Base-by-base conservation (phyloP, 1,140 invertebrate species). In the Bombus huntii region DNA sequence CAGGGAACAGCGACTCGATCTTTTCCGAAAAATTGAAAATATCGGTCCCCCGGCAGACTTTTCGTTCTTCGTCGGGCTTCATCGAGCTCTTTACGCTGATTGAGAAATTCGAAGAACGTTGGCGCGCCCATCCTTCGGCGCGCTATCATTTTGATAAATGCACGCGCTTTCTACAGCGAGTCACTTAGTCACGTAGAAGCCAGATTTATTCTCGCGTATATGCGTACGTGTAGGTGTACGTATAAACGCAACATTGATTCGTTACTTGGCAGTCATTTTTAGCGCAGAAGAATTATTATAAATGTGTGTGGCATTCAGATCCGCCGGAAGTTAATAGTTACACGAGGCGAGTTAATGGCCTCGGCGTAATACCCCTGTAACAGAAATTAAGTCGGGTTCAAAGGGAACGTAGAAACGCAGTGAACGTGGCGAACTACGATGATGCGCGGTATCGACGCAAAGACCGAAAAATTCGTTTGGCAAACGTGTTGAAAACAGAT, bases 321-420 rank as follows among this genome's bases (percentile, higher is more conserved):
- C 65, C 37, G 28, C 13, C 6, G 34, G 22, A 47, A 68, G 37
- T 47, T 57, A 31, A 66, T 81, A 72, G 47, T 71, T 57, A 37
- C 25, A 22, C 25, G 31, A 70, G 37, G n/a, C 44, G 57, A 39
- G 44, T 71, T 57, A 81, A 81, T 59, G 25, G 79, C 53, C 42
- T 31, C 15, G n/a, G 37, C n/a, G 53, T 62, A 62, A 73, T 65
- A 39, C 37, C 71, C 4, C 22, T 34, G 70, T 34, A 65, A 34
- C 37, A 42, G 53, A 28, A 44, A 73, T 74, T 59, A 62, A 82
- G 39, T 62, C 39, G 31, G 25, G 37, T 74, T 81, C 70, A 82
- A 82, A 74, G 39, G 53, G 42, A 47, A 65, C 31, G 37, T 28
- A 31, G 53, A 31, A 47, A 65, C 25, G 37, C 13, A 25, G 39